Evolutionary conservation across 1,140 invertebrate species (phyloP).

Genomic region (Drosophila orena): DNA sequence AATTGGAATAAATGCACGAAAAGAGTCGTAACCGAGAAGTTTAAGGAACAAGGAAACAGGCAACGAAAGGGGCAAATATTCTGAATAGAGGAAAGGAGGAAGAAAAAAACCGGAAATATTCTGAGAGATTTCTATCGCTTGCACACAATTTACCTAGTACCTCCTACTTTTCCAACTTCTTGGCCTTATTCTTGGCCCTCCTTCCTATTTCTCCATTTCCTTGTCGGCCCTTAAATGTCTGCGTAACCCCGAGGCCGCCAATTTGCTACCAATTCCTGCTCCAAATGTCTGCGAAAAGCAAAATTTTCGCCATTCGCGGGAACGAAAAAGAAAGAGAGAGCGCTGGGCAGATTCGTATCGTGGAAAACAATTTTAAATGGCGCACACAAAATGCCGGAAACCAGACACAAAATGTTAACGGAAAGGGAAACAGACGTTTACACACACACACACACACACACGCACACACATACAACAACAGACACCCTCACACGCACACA

Average conservation of each 20-base stretch:
- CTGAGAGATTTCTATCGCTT: conserved; percentile 38
- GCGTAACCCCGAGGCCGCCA: conserved; percentile 58
- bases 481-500: conserved; percentile 22
- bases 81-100: not conserved
- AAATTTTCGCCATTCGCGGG: conserved; percentile 25
- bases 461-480: conserved; percentile 17
- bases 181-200: conserved; percentile 26
- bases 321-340: conserved; percentile 27
- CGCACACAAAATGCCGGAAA: conserved; percentile 80
- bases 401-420: conserved; percentile 81
- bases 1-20: conserved; percentile 16
- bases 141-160: conserved; percentile 46
- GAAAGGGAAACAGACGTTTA: conserved; percentile 75
- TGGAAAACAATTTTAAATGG: conserved; percentile 80
- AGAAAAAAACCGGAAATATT: conserved; percentile 12
- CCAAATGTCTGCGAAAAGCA: conserved; percentile 60
- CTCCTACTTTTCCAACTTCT: conserved; percentile 30
- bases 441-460: conserved; percentile 21
- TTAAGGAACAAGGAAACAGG: conserved; percentile 30
- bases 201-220: conserved; percentile 29
- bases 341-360: conserved; percentile 69
- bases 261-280: conserved; percentile 77
- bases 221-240: conserved; percentile 56
- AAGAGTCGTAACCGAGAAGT: conserved; percentile 7
- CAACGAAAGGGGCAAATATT: conserved; percentile 23